Conservation (phyloP, 2,888 invertebrate species). For the Melieria omissa region DNA sequence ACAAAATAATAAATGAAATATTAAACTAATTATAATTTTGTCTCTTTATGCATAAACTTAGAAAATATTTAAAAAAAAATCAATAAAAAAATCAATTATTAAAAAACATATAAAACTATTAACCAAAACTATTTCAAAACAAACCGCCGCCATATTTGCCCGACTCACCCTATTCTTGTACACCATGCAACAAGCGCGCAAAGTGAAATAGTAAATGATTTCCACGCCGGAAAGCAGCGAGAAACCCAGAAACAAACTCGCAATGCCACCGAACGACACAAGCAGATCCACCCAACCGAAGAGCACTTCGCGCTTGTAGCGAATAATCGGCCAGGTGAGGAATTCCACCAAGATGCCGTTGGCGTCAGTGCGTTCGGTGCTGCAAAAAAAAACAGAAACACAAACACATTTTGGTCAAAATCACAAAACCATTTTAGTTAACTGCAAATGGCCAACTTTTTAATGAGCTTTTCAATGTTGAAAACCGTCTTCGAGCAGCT, state of each 20-base stretch:
- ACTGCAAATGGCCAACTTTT: slow-evolving; percentile 67
- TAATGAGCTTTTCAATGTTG: slow-evolving; percentile 78
- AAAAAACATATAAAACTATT: background rate
- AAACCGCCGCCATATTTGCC: too few species aligned
- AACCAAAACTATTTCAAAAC: background rate
- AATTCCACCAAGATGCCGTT: slow-evolving; percentile 69
- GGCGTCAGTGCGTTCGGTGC: slow-evolving; percentile 50
- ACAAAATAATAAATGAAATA: too few species aligned
- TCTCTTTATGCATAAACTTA: background rate
- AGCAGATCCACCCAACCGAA: slow-evolving; percentile 87
- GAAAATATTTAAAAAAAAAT: background rate
- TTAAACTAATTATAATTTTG: too few species aligned
- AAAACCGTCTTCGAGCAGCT: slow-evolving; percentile 82
- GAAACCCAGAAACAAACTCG: slow-evolving; percentile 72
- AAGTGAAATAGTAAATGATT: slow-evolving; percentile 80
- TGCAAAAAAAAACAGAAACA: slow-evolving; percentile 31
- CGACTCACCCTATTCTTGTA: slow-evolving; percentile 62
- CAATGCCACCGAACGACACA: slow-evolving; percentile 71
- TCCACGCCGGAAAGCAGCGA: slow-evolving; percentile 82
- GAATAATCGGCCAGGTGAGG: slow-evolving; percentile 77
- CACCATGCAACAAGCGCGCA: slow-evolving; percentile 70
- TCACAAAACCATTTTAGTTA: background rate
- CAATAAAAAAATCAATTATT: background rate
- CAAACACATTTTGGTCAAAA: background rate
- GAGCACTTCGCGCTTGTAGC: slow-evolving; percentile 82